Base-by-base conservation (phyloP, 2,113 vertebrate species). In the Synodontis membranacea region DNA sequence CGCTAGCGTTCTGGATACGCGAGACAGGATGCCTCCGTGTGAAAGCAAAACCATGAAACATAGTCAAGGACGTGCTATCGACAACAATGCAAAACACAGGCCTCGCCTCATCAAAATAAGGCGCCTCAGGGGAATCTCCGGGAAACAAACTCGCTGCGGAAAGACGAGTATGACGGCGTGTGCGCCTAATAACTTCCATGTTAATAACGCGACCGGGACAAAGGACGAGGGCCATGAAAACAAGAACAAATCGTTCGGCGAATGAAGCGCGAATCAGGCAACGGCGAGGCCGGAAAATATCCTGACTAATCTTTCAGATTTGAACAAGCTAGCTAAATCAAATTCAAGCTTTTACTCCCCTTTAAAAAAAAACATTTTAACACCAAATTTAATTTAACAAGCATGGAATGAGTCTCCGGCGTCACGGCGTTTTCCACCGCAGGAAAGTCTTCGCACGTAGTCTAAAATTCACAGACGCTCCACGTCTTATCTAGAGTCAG, bases 91-190 rank as follows among this genome's bases (percentile, higher is more conserved):
- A 46, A 44, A 83, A 79, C 39, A 44, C 42, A 60, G n/a, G 62
- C 56, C 76, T 68, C 42, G 84, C 25, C 83, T 84, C 80, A 87
- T 87, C 86, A 86, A 83, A 89, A 86, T 50, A 85, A 58, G 82
- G 42, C 52, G n/a, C 88, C 88, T 3, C 44, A 19, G 74, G 88
- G 84, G 76, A 83, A 78, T 54, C 31, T 12, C 48, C 50, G 60
- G 52, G 39, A 66, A 80, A 2, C 58, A 42, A 42, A 85, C 42
- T 78, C 86, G 64, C 74, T 78, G 23, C 31, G 84, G 42, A 78
- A 81, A 28, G 48, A 82, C 44, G 31, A 42, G 42, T 14, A 62
- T 34, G 31, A 72, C 31, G 52, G 50, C 50, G 78, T 85, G 70
- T 44, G 44, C 74, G 75, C 88, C 84, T 83, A 88, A 88, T 88